A percentile compares a stretch with the other conserved stretches of the same genome.
phyloP scores from a whole-genome alignment of 2,113 vertebrate species.

The Gopherus evgoodei region DNA sequence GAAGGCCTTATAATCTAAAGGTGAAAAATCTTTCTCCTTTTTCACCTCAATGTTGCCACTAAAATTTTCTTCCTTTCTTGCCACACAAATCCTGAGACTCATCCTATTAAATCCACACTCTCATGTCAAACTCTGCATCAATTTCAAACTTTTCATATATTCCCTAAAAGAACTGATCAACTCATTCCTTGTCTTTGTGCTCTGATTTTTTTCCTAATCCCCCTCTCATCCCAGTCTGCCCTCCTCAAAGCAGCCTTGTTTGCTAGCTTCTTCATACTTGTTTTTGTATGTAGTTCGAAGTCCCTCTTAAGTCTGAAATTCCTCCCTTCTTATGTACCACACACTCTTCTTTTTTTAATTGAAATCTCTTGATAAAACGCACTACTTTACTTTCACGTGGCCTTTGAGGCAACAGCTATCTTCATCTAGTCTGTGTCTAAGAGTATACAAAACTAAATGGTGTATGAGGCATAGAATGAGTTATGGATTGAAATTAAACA shows the following conservation, averaged over 20 bases:
- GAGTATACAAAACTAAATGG: background rate
- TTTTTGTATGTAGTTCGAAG: background rate
- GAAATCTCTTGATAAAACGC: fast-evolving
- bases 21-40: background rate
- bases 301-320: background rate
- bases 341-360: background rate
- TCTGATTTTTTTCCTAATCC: background rate
- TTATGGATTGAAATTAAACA: background rate
- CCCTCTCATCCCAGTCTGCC: background rate
- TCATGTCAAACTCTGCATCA: background rate
- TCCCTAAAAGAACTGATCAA: background rate
- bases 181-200: background rate
- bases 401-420: background rate
- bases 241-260: background rate
- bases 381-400: fast-evolving
- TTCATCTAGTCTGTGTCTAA: background rate
- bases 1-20: background rate
- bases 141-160: background rate
- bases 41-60: background rate
- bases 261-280: background rate
- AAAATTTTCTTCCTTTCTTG: background rate
- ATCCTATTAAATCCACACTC: background rate
- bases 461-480: background rate
- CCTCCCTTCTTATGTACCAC: background rate
- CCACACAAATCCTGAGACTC: background rate